phyloP scores from a whole-genome alignment of 2,113 vertebrate genomes.

The Oncorhynchus masou region DNA sequence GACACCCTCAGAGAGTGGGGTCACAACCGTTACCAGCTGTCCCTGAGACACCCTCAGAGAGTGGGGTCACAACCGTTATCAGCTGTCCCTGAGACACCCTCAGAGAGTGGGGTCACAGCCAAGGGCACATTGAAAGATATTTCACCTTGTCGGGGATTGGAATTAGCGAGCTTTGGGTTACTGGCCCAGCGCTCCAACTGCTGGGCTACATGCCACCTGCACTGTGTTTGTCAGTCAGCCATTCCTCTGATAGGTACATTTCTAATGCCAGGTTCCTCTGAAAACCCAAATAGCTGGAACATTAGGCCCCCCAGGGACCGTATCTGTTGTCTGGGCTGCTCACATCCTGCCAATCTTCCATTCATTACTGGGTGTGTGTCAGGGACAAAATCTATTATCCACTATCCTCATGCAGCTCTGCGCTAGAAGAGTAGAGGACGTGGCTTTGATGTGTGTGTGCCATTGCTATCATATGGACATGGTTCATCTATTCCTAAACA shows the following conservation, averaged over 20 bases:
- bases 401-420: slow-evolving; percentile 4
- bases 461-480: neutral
- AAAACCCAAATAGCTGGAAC: slow-evolving; percentile 1
- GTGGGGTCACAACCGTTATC: too few species aligned
- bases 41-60: too few species aligned
- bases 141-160: too few species aligned
- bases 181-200: too few species aligned
- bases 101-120: too few species aligned
- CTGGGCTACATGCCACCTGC: too few species aligned
- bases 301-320: slow-evolving; percentile 11
- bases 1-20: too few species aligned
- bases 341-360: slow-evolving; percentile 19
- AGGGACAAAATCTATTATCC: slow-evolving; percentile 34
- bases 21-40: too few species aligned
- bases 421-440: too few species aligned
- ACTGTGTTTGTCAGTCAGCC: neutral
- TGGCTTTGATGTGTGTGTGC: neutral
- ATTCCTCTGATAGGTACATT: neutral
- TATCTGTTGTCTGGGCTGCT: neutral
- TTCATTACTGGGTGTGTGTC: slow-evolving; percentile 29
- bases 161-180: too few species aligned
- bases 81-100: too few species aligned
- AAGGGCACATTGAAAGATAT: too few species aligned
- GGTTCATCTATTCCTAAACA: neutral
- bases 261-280: slow-evolving; percentile 6